These are phyloP conservation scores for Lamellibrachia luymesi DNA, from an alignment of 1,140 invertebrate genomes.

Conservation along the genomic window DNA sequence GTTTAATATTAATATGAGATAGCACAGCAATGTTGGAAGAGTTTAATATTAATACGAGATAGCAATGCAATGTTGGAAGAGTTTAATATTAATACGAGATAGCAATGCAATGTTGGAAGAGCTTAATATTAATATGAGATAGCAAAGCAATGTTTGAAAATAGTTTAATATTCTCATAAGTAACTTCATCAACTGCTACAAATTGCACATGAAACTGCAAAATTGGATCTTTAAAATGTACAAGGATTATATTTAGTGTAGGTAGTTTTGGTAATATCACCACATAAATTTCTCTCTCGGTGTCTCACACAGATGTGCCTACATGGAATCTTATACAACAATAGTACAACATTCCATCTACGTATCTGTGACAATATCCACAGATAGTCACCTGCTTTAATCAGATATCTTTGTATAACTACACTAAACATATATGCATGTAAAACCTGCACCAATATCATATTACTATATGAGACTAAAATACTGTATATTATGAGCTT, in stretches of 20 bases:
- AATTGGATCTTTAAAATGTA: background rate
- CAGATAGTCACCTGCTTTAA: background rate
- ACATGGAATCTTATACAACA: background rate
- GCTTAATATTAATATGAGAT: too few relatives aligned
- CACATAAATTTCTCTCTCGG: background rate
- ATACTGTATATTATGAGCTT: too few relatives aligned
- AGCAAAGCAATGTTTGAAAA: too few relatives aligned
- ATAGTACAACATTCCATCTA: background rate
- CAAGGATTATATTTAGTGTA: background rate
- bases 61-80: background rate
- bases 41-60: background rate
- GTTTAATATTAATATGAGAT: too few relatives aligned
- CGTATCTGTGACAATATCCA: background rate
- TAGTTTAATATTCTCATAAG: too few relatives aligned
- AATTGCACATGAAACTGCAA: too few relatives aligned
- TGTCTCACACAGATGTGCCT: background rate
- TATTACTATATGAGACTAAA: too few relatives aligned
- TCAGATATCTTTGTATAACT: background rate
- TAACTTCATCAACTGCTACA: too few relatives aligned
- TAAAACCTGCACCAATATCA: too few relatives aligned
- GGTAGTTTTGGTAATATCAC: background rate
- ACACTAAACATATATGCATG: too few relatives aligned
- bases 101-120: background rate
- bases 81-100: background rate
- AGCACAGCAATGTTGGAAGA: too few relatives aligned